Evolutionary conservation across 2,888 invertebrate genomes (phyloP).

Genomic region (Diaphora mendica): DNA sequence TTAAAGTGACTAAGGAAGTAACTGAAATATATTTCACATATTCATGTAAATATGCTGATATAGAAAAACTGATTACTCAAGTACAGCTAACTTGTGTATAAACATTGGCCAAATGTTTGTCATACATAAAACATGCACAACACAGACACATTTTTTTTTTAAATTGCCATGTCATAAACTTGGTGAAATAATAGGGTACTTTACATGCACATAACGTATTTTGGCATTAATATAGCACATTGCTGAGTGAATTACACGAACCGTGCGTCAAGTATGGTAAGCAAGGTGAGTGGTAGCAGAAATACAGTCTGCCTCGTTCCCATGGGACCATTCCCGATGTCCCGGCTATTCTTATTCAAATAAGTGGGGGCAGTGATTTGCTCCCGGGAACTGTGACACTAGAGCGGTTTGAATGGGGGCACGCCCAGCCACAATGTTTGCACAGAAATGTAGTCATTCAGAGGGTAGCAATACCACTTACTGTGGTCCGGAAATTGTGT

Average conservation of each 20-base stretch:
- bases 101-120: background rate
- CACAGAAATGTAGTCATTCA: slow-evolving; percentile 36
- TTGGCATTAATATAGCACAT: slow-evolving; percentile 55
- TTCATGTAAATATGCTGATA: background rate
- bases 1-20: background rate
- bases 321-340: slow-evolving; percentile 53
- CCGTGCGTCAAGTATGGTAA: slow-evolving; percentile 60
- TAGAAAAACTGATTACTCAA: background rate
- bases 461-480: slow-evolving; percentile 14
- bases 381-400: slow-evolving; percentile 65
- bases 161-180: slow-evolving; percentile 18
- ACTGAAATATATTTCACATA: background rate
- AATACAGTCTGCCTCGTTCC: slow-evolving; percentile 56
- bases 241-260: slow-evolving; percentile 59
- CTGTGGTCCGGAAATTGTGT: background rate
- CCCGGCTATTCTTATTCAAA: slow-evolving; percentile 83
- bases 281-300: slow-evolving; percentile 55
- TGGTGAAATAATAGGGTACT: slow-evolving; percentile 23
- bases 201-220: slow-evolving; percentile 26
- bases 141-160: slow-evolving; percentile 12
- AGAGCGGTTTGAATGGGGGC: slow-evolving; percentile 42
- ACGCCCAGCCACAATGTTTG: slow-evolving; percentile 41
- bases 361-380: slow-evolving; percentile 76
- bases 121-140: slow-evolving; percentile 3
- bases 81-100: background rate